Base-by-base conservation (phyloP, 64 coral and sea anemone genomes). In the Actinia tenebrosa region DNA sequence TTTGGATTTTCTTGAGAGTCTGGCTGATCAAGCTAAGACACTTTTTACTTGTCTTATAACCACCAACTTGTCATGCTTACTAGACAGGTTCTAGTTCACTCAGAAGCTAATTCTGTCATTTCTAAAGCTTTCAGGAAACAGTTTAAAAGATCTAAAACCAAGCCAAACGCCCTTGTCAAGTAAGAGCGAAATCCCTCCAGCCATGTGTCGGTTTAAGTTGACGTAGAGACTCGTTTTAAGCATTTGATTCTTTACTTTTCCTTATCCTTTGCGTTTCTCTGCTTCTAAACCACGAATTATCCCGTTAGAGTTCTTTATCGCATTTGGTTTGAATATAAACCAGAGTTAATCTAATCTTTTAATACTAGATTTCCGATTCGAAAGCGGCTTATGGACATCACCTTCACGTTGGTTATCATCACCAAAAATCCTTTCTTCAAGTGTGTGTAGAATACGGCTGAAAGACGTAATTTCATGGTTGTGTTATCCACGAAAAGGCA, bases 321-420 rank as follows among this genome's bases (percentile, higher is more conserved):
- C 79, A 81, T 81, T 81, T 81, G 50, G 44, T 81, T 66, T 50
- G 79, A 81, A 81, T 81, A 81, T 81, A 81, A 81, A 81, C 79
- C 79, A 81, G 42, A 81, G 79, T 81, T 81, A 50, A 81, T 53
- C 43, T 81, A 20, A 81, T 81, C 79, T 81, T 53, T 81, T 81
- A 81, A 81, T 45, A n/a, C 79, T 81, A 53, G 79, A 81, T 81
- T 81, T 81, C 79, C 79, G 79, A 81, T 81, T 81, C 44, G 14
- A 81, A 81, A 81, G 79, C 79, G 79, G 79, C 50, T 81, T 81
- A 81, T 50, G 79, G 79, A 52, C 79, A 81, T 53, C 79, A 50
- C 79, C 79, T 81, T 81, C 79, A 81, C 79, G 43, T 81, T 53
- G 43, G 79, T 81, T 81, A 81, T 81, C 79, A 81, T 30, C 69